These are phyloP conservation scores for Saturnia japonica DNA, from an alignment of 2,888 invertebrate genomes.

Conservation along the genomic window DNA sequence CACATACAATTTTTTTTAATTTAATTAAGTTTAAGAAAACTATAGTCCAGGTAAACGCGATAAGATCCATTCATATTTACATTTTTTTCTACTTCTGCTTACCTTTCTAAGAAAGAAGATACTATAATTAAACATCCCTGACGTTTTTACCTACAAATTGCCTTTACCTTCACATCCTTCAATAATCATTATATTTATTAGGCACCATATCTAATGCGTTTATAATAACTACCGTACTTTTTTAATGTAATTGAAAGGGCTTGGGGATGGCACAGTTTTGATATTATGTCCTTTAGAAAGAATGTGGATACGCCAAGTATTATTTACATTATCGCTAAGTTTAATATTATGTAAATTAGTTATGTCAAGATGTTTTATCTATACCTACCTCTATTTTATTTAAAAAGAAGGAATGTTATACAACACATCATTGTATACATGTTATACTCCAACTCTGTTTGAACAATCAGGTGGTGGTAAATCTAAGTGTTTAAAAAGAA, in stretches of 20 bases:
- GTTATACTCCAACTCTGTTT: no score
- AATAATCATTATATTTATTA: conserved; percentile 13
- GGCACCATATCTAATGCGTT: conserved; percentile 33
- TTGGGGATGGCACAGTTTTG: conserved; percentile 37
- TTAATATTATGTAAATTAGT: no score
- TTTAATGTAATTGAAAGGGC: conserved; percentile 45
- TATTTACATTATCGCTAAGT: not conserved
- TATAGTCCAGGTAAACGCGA: no score
- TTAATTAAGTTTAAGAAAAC: no score
- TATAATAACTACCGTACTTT: conserved; percentile 35
- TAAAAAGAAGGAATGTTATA: no score
- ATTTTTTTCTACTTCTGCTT: not conserved
- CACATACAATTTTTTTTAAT: no score
- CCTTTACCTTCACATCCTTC: conserved; percentile 50
- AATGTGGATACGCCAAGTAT: conserved; percentile 25
- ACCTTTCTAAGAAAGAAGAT: no score
- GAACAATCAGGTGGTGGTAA: no score
- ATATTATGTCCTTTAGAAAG: conserved; percentile 27
- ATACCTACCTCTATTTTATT: no score
- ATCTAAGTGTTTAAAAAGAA: no score
- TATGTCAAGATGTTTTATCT: no score
- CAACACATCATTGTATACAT: no score
- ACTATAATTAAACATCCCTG: not conserved
- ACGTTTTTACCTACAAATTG: not conserved
- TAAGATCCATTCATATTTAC: not conserved